Evolutionary conservation across 2,888 invertebrate species (phyloP), one percentile per base, ranked within the genome.

Genomic region (Acrobeloides nanus): DNA sequence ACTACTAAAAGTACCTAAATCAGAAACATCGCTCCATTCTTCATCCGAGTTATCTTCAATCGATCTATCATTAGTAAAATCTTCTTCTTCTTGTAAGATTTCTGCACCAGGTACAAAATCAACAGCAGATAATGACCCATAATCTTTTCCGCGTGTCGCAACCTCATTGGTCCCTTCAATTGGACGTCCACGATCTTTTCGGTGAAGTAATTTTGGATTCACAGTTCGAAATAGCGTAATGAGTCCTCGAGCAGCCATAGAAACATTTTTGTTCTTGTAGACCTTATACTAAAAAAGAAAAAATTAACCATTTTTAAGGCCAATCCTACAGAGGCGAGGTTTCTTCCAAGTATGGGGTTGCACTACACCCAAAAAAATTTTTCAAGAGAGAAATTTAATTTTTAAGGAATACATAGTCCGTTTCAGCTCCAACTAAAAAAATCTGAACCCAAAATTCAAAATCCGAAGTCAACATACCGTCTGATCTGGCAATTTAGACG

Each of bases 181-280:
- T 27, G 87, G 88, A 53, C 85, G 81, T 3, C 89, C 90, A 15
- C 74, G 61, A 42, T 74, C 70, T 40, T 59, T 70, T 39, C 61
- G 55, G 17, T 64, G 61, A 35, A 74, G 55, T 24, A 74, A 43
- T 33, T 62, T 59, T 18, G 74, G 74, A 58, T 75, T 74, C n/a
- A 67, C 59, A 5, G 55, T 46, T 3, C 73, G 59, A 61, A 68
- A 74, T 3, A 90, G 75, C 54, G 85, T 83, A 56, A 92, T 85
- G 21, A 92, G 77, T 2, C 88, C 85, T 56, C 85, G 66, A 0
- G 90, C 84, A 29, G 90, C 92, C 90, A 93, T 92, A 84, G 89
- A 87, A 0, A 99, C 95, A 62, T 92, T 79, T 75, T 69, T 63
- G 64, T 74, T 70, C 46, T 68, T 66, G 60, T 63, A 72, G 20